phyloP scores from a whole-genome alignment of 2,888 invertebrate species.

The Agrochola lota region DNA sequence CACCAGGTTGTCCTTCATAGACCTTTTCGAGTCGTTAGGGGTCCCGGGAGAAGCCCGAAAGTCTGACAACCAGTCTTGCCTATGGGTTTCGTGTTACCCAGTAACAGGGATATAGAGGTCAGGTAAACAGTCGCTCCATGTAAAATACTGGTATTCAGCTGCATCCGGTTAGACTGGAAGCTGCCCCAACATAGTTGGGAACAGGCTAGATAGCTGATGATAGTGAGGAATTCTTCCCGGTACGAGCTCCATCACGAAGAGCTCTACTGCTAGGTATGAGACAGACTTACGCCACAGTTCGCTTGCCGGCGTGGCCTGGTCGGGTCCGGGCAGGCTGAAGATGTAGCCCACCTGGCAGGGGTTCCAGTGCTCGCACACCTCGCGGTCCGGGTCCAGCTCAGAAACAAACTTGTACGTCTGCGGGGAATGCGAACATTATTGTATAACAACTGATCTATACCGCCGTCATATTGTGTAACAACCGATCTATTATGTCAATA shows the following conservation, averaged over 20 bases:
- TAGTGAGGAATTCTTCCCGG: too few species aligned
- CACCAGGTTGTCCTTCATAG: not conserved
- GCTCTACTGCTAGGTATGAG: not conserved
- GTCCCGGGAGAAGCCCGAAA: too few species aligned
- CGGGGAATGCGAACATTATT: conserved; percentile 18
- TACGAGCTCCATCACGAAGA: not conserved
- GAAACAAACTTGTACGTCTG: conserved; percentile 87
- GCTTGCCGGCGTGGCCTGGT: conserved; percentile 80
- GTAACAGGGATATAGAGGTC: not conserved
- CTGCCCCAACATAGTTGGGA: not conserved
- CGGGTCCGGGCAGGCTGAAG: conserved; percentile 82
- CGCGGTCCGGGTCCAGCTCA: conserved; percentile 85
- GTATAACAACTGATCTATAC: not conserved
- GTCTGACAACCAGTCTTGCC: too few species aligned
- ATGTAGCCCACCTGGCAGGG: conserved; percentile 88
- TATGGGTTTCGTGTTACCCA: not conserved
- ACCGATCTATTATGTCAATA: not conserved
- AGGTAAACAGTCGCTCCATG: not conserved
- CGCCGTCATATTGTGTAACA: too few species aligned
- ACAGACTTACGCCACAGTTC: conserved; percentile 83
- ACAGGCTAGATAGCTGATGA: not conserved
- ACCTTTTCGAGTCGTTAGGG: not conserved
- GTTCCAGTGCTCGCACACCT: conserved; percentile 88
- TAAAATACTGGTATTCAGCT: not conserved
- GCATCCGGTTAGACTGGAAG: not conserved